phyloP scores from a whole-genome alignment of 2,113 vertebrate species.

The Erinaceus europaeus region DNA sequence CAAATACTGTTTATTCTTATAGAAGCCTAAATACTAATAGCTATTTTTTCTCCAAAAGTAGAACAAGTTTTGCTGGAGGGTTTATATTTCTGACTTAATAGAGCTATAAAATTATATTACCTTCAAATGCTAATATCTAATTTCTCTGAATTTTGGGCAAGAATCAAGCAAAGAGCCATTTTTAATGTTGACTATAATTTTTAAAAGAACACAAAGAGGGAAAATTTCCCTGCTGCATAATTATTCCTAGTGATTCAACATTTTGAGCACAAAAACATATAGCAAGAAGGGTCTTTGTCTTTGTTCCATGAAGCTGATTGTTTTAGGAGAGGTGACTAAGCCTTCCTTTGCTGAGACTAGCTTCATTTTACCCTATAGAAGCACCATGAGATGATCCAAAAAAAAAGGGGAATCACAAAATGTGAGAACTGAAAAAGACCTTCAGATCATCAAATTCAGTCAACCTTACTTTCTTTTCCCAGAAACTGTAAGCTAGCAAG shows the following conservation, averaged over 20 bases:
- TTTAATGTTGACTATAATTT: constrained; percentile 16
- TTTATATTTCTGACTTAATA: not conserved
- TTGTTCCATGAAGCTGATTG: not conserved
- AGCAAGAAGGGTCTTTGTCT: not conserved
- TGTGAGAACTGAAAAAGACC: not conserved
- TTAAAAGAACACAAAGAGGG: not conserved
- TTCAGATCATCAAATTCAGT: not conserved
- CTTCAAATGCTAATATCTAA: not conserved
- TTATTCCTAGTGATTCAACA: not conserved
- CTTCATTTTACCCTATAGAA: constrained; percentile 5
- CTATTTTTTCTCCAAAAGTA: not conserved
- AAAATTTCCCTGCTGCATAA: not conserved
- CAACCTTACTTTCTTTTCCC: not conserved
- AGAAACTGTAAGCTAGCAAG: not conserved
- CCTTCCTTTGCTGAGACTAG: not conserved
- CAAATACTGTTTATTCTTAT: not conserved
- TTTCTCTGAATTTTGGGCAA: not conserved
- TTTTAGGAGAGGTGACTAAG: not conserved
- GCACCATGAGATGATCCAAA: too few species aligned
- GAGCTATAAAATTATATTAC: not conserved
- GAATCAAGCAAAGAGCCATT: not conserved
- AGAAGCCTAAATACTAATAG: not conserved
- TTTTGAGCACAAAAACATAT: not conserved
- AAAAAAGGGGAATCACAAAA: not conserved
- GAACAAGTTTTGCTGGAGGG: not conserved